A percentile compares a stretch with the other conserved stretches of the same genome.
Evolutionary conservation across 1,140 invertebrate species (phyloP).

Genomic region (Bombus affinis): DNA sequence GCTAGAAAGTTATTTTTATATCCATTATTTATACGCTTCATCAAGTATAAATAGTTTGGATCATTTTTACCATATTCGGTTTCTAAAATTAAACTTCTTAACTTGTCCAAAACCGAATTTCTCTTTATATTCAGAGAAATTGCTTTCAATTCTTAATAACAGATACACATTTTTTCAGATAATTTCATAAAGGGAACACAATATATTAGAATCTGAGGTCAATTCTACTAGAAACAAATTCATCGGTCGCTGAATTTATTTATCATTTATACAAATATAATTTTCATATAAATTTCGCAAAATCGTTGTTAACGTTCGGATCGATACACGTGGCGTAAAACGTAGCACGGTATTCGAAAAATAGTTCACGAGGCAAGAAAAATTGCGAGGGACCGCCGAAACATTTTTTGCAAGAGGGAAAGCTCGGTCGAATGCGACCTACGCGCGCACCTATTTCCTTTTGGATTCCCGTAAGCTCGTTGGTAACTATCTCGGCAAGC

Average conservation of each 20-base stretch:
- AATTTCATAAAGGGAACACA: too few species aligned
- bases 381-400: neutral
- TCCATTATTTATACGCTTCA: too few species aligned
- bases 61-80: too few species aligned
- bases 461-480: slow-evolving; percentile 40
- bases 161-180: too few species aligned
- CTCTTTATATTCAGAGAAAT: too few species aligned
- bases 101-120: too few species aligned
- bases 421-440: neutral
- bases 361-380: neutral
- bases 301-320: neutral
- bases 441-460: slow-evolving; percentile 1
- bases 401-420: neutral
- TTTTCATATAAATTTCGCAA: neutral
- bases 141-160: too few species aligned
- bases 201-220: too few species aligned
- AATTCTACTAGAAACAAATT: too few species aligned
- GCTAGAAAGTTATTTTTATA: too few species aligned
- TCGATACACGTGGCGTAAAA: neutral
- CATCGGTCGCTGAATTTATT: neutral
- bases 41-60: too few species aligned
- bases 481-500: slow-evolving; percentile 46
- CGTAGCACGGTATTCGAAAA: neutral
- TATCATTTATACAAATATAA: neutral
- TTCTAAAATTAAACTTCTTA: too few species aligned